phyloP scores from a whole-genome alignment of 2,113 vertebrate species.

The Taurulus bubalis region DNA sequence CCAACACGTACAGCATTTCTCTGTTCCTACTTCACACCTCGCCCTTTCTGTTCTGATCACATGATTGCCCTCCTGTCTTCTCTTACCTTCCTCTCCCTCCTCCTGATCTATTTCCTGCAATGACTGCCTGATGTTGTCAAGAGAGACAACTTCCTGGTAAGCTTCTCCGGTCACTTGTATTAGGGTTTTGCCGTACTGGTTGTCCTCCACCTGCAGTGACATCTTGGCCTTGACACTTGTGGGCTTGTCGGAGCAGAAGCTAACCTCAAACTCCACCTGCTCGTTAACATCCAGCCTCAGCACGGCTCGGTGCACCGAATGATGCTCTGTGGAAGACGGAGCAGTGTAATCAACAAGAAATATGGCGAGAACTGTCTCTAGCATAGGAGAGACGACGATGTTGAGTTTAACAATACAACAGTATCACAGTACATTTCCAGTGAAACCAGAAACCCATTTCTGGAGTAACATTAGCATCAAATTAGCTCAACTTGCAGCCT shows the following conservation, averaged over 20 bases:
- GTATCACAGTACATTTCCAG: not conserved
- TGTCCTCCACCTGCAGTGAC: conserved; percentile 82
- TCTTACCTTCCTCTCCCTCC: conserved; percentile 42
- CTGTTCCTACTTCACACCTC: not conserved
- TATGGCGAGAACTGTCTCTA: not conserved
- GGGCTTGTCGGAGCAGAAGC: conserved; percentile 81
- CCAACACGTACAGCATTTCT: not conserved
- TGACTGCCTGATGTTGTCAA: conserved; percentile 84
- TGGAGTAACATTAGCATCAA: not conserved
- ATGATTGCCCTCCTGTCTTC: not conserved
- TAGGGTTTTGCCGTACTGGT: conserved; percentile 80
- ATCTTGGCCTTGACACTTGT: conserved; percentile 79
- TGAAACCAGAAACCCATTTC: not conserved
- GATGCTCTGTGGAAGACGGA: conserved; percentile 71
- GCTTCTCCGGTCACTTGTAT: conserved; percentile 87
- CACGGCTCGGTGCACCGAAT: conserved; percentile 71
- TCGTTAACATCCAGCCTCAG: conserved; percentile 79
- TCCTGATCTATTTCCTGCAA: conserved; percentile 43
- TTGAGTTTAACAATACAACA: not conserved
- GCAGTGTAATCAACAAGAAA: not conserved
- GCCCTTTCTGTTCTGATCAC: not conserved
- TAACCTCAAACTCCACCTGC: conserved; percentile 82
- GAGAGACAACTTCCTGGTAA: conserved; percentile 85
- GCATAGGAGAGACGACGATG: not conserved
- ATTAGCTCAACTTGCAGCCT: too few relatives aligned